phyloP scores from a whole-genome alignment of 2,113 vertebrate genomes.

The Manacus vitellinus region DNA sequence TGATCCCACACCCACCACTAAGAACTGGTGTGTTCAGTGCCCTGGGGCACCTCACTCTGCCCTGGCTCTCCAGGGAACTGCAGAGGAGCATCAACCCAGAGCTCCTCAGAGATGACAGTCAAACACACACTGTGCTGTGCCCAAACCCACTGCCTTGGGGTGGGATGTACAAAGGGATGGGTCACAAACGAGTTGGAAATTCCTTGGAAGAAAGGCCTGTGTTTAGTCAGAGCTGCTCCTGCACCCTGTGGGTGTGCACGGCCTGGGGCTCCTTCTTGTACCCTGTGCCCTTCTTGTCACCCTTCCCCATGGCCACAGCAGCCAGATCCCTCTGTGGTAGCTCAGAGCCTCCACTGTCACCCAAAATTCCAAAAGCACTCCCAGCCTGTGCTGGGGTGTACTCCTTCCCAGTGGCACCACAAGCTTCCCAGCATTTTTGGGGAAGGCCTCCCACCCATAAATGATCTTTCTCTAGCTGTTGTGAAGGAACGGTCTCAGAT shows the following conservation, averaged over 20 bases:
- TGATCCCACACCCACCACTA: not conserved
- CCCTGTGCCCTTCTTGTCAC: not conserved
- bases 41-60: not conserved
- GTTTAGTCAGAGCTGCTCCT: not conserved
- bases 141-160: not conserved
- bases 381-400: not conserved
- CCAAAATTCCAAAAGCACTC: not conserved
- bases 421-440: not conserved
- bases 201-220: not conserved
- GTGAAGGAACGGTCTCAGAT: not conserved
- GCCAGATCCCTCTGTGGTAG: not conserved
- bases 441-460: not conserved
- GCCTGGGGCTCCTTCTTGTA: not conserved
- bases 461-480: not conserved
- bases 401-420: not conserved
- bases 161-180: not conserved
- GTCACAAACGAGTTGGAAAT: not conserved
- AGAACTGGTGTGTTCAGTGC: not conserved
- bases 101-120: not conserved
- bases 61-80: not conserved
- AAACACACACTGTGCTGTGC: not conserved
- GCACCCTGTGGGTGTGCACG: not conserved
- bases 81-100: not conserved
- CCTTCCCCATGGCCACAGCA: not conserved
- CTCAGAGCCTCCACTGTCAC: not conserved